Evolutionary conservation across 2,113 vertebrate genomes (phyloP).

Genomic region (Trichomycterus rosablanca): DNA sequence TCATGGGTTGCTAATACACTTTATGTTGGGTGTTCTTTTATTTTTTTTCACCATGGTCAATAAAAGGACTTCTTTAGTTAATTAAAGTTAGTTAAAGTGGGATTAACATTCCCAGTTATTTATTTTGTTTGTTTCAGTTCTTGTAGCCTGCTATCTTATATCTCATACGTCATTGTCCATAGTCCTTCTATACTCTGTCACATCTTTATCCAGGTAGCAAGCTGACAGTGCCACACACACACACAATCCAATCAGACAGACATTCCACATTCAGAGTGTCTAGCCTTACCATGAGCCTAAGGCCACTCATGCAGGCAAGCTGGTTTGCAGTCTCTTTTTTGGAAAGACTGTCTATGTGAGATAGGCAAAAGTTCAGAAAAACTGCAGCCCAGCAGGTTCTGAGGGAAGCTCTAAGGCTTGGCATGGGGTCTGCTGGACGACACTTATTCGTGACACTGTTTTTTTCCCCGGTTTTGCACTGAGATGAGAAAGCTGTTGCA

Average conservation of each 20-base stretch:
- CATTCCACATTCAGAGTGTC: neutral
- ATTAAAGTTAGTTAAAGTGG: too few relatives aligned
- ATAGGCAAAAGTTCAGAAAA: constrained; percentile 26
- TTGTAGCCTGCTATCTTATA: too few relatives aligned
- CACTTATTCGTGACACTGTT: neutral
- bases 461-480: neutral
- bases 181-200: constrained; percentile 4
- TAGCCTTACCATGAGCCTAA: too few relatives aligned
- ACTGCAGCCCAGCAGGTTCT: constrained; percentile 1
- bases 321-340: constrained; percentile 6
- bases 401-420: neutral
- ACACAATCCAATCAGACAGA: too few relatives aligned
- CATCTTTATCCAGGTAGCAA: constrained; percentile 28
- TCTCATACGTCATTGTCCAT: neutral
- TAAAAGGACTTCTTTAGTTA: too few relatives aligned
- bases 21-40: too few relatives aligned
- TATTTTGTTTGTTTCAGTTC: too few relatives aligned
- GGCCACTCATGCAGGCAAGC: constrained; percentile 22
- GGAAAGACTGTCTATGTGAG: constrained; percentile 8
- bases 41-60: too few relatives aligned
- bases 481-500: neutral
- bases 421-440: neutral
- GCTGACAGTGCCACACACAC: constrained; percentile 23
- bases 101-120: too few relatives aligned
- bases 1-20: too few relatives aligned